Conservation (phyloP, 1,140 invertebrate genomes). For the Pentalonia nigronervosa region DNA sequence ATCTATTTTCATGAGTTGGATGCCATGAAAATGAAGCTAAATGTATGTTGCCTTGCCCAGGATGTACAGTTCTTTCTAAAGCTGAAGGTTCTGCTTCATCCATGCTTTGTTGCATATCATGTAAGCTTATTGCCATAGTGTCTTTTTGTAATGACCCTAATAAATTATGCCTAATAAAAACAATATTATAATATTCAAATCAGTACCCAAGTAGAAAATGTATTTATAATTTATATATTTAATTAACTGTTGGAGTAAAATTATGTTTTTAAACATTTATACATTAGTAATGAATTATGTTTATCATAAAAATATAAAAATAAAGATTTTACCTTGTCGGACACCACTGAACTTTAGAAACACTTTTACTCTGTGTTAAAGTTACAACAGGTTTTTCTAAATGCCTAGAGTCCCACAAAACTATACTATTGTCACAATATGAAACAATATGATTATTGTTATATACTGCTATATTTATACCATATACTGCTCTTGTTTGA, state of each 20-base stretch:
- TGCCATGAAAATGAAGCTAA: conserved; percentile 86
- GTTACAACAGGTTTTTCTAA: conserved; percentile 85
- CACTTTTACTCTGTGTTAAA: conserved; percentile 73
- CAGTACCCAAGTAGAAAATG: background rate
- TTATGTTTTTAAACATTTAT: background rate
- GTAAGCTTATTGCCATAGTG: conserved; percentile 72
- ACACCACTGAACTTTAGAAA: conserved; percentile 85
- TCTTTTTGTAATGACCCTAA: conserved; percentile 80
- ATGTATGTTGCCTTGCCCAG: conserved; percentile 66
- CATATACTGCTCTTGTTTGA: conserved; percentile 84
- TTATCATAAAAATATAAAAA: background rate
- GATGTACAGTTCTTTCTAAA: conserved; percentile 75
- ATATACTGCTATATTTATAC: conserved; percentile 79
- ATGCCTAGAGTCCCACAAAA: conserved; percentile 86
- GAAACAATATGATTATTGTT: conserved; percentile 83
- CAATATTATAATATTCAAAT: conserved; percentile 5
- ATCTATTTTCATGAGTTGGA: conserved; percentile 77
- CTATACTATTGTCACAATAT: conserved; percentile 80
- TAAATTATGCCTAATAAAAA: conserved; percentile 72
- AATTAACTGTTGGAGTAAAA: background rate
- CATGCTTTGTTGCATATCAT: conserved; percentile 81
- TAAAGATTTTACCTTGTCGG: conserved; percentile 75
- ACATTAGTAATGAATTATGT: background rate
- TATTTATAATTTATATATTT: background rate
- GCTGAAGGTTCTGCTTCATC: conserved; percentile 78